phyloP scores from a whole-genome alignment of 2,797 vertebrate genomes.

The Hypotaenidia okinawae region DNA sequence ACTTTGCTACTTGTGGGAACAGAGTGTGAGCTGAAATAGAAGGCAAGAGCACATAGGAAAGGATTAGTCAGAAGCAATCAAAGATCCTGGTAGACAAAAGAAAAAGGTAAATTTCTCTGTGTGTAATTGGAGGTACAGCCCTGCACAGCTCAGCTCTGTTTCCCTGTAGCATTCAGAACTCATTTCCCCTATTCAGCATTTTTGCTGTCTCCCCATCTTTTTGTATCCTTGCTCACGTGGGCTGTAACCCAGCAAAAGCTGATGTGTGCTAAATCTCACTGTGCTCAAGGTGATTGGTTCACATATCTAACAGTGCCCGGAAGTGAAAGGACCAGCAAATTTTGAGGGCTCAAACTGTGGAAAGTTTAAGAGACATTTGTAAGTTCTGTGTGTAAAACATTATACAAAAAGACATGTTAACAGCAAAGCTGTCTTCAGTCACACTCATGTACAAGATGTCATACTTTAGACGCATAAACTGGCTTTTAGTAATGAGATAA shows the following conservation, averaged over 20 bases:
- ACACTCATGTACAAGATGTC: not conserved
- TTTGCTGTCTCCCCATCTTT: not conserved
- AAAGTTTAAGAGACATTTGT: not conserved
- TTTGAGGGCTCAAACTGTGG: not conserved
- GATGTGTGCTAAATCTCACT: not conserved
- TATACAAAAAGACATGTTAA: not conserved
- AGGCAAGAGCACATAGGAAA: not conserved
- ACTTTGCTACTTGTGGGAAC: constrained; percentile 24
- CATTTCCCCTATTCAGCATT: not conserved
- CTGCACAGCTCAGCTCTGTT: not conserved
- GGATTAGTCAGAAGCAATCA: constrained; percentile 6
- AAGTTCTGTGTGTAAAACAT: not conserved
- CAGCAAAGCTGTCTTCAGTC: not conserved
- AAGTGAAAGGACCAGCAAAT: not conserved
- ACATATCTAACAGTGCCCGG: not conserved
- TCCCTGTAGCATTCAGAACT: not conserved
- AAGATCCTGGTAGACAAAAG: not conserved
- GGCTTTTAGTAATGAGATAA: not conserved
- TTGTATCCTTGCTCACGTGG: rapidly evolving
- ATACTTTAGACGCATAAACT: not conserved
- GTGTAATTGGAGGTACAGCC: not conserved
- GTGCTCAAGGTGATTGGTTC: not conserved
- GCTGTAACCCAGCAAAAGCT: not conserved
- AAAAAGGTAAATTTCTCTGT: not conserved
- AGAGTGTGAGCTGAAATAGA: not conserved